Evolutionary conservation across 2,113 vertebrate genomes (phyloP).

Genomic region (Clarias magur): DNA sequence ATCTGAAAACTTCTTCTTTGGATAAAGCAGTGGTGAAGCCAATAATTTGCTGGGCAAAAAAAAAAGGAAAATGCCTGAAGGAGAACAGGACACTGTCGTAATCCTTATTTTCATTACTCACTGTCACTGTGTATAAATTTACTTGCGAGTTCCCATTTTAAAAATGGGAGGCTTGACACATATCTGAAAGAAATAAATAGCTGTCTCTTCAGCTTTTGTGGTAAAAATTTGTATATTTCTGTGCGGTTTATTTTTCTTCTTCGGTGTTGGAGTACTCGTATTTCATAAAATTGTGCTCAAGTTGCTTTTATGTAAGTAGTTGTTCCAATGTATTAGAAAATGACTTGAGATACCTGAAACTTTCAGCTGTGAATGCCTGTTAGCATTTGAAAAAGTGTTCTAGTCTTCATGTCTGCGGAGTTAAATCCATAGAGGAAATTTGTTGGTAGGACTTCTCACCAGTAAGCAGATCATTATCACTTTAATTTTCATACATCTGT

Average conservation of each 20-base stretch:
- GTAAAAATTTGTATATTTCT: not conserved
- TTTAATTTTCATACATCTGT: not conserved
- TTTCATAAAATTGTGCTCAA: not conserved
- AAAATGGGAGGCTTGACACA: not conserved
- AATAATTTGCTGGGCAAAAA: not conserved
- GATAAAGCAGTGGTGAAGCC: not conserved
- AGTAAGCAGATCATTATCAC: conserved; percentile 3
- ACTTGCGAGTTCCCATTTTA: not conserved
- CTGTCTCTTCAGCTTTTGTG: not conserved
- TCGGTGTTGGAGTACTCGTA: not conserved
- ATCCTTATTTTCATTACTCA: not conserved
- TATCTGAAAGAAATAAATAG: not conserved
- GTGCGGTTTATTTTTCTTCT: not conserved
- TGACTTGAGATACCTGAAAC: not conserved
- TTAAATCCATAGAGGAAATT: not conserved
- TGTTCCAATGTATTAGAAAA: not conserved
- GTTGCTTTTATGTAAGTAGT: not conserved
- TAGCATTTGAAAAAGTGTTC: conserved; percentile 6
- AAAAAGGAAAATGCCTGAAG: not conserved
- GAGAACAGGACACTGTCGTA: not conserved
- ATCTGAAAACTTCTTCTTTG: not conserved
- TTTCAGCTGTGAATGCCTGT: not conserved
- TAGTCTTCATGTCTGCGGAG: not conserved
- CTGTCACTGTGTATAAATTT: not conserved
- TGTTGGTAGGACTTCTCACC: not conserved